Evolutionary conservation across 2,888 invertebrate genomes (phyloP).

Genomic region (Aspidapion aeneum): DNA sequence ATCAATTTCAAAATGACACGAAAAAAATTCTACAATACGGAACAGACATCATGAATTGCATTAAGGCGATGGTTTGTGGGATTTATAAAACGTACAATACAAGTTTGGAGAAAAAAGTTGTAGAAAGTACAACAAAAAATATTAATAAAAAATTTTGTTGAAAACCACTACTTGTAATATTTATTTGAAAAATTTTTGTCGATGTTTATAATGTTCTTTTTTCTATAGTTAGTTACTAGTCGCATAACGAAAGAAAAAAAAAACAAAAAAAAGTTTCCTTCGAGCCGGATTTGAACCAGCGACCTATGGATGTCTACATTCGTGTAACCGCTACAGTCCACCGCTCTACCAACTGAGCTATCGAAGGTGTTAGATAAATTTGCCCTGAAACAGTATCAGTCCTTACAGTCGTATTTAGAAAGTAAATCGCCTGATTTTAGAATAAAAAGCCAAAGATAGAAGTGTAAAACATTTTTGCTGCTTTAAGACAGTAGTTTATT

Average conservation of each 20-base stretch:
- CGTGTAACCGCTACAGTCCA: slow-evolving; percentile 36
- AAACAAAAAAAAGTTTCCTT: slow-evolving; percentile 29
- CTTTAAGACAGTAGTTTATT: no score
- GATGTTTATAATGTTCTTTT: no score
- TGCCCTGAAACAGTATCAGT: not conserved
- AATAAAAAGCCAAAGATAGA: no score
- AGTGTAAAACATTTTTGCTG: no score
- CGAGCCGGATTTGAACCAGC: slow-evolving; percentile 43
- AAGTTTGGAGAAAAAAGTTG: not conserved
- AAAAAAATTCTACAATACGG: no score
- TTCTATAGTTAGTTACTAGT: no score
- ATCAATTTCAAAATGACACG: no score
- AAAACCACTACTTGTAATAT: no score
- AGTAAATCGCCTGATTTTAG: no score
- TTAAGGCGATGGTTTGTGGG: not conserved
- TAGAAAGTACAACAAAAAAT: not conserved
- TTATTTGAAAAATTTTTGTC: no score
- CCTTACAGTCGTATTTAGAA: not conserved
- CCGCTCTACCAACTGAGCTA: slow-evolving; percentile 46
- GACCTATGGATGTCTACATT: slow-evolving; percentile 54
- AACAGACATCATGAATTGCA: no score
- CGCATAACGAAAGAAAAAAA: no score
- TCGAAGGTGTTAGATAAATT: slow-evolving; percentile 33
- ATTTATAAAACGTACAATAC: not conserved
- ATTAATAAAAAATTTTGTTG: not conserved